phyloP scores from a whole-genome alignment of 2,888 invertebrate species.

The Dryobota labecula region DNA sequence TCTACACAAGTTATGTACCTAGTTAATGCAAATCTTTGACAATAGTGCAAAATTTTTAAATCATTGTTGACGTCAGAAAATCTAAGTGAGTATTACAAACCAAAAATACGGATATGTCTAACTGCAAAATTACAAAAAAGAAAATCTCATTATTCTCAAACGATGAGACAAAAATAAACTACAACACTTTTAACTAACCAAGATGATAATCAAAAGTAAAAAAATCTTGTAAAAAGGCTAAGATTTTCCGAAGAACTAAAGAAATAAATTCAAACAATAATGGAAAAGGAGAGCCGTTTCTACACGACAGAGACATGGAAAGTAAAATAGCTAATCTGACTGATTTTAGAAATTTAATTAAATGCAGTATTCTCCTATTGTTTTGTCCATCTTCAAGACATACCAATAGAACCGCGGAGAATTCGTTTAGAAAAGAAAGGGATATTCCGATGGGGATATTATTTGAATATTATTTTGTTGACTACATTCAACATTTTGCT shows the following conservation, averaged over 20 bases:
- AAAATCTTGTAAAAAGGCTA: no score
- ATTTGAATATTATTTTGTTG: neutral
- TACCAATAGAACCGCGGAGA: constrained; percentile 7
- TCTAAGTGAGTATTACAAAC: no score
- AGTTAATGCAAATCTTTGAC: neutral
- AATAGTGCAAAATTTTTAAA: neutral
- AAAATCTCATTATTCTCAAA: neutral
- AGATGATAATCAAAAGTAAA: neutral
- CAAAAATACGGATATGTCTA: neutral
- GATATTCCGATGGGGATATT: neutral
- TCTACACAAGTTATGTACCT: neutral
- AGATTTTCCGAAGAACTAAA: neutral
- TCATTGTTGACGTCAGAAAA: no score
- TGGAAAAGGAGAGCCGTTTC: neutral
- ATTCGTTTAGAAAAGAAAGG: neutral
- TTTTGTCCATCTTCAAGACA: constrained; percentile 28
- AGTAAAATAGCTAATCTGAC: constrained; percentile 8
- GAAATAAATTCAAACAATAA: neutral
- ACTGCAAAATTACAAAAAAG: neutral
- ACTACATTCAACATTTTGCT: neutral
- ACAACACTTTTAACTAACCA: neutral
- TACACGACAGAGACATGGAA: constrained; percentile 10
- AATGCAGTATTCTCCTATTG: constrained; percentile 21
- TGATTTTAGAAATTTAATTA: constrained; percentile 11
- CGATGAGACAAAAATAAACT: neutral